Base-by-base conservation (phyloP, 2,797 vertebrate genomes). In the Tamandua tetradactyla region DNA sequence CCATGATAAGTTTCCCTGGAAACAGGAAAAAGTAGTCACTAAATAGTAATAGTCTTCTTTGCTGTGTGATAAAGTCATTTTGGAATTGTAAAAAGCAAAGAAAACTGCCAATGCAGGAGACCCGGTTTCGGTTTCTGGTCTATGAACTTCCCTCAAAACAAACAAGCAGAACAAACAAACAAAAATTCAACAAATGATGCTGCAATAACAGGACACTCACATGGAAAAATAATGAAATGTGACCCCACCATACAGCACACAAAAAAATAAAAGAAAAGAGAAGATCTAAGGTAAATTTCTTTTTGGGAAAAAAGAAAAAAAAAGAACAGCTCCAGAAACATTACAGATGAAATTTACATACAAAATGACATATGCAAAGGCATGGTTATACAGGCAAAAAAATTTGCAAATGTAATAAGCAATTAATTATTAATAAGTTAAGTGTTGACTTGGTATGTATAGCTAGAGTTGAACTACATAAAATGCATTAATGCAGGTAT, bases 381-480 rank as follows among this genome's bases (percentile, higher is more conserved):
- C 59, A 47, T 8, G n/a, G 17, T 22, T 17, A 82, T n/a, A 11
- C 17, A 64, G 62, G 42, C 25, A n/a, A 82, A n/a, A 82, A 44
- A n/a, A 25, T 64, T 62, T 59, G 32, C 57, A 40, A 79, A 40
- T 25, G 32, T 6, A 25, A 40, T 80, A 40, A n/a, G 52, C 6
- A 62, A n/a, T 59, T 81, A 61, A 59, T 64, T 80, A 80, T 71
- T 90, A 92, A 57, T 59, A 80, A 92, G 40, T 10, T 86, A 76
- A 72, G 5, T 18, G 11, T 6, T 25, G 20, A 85, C 2, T 27
- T 3, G 7, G 14, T 64, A 37, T 83, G 4, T 87, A 27, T 0
- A 0, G 2, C 12, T 87, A 9, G 5, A 80, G 18, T 20, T 94
- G 40, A 95, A 66, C 32, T 76, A 47, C 13, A 64, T 91, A 74